These are phyloP conservation scores for Campylomormyrus tamandua DNA, from an alignment of 2,113 vertebrate genomes.

Conservation along the genomic window DNA sequence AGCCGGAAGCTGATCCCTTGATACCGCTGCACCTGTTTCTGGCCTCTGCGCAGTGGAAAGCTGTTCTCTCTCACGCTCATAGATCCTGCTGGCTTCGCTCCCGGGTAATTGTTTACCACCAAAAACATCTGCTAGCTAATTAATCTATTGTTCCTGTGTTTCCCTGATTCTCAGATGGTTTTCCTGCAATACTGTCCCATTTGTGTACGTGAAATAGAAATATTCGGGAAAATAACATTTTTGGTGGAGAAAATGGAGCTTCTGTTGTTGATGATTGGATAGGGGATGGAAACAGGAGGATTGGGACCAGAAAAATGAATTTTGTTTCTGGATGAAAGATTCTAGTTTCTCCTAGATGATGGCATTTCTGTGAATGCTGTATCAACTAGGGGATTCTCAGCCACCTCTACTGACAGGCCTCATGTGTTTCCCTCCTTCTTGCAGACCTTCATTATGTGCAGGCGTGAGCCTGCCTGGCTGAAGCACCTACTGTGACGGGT, in stretches of 20 bases:
- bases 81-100: neutral
- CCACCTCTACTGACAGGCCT: neutral
- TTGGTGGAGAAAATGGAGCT: neutral
- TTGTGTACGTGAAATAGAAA: neutral
- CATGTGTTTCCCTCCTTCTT: constrained; percentile 1
- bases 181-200: neutral
- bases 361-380: neutral
- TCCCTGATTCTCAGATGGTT: neutral
- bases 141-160: constrained; percentile 35
- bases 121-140: constrained; percentile 24
- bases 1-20: neutral
- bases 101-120: constrained; percentile 14
- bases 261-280: neutral
- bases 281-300: neutral
- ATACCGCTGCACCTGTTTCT: constrained; percentile 24
- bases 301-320: neutral
- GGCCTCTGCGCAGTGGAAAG: neutral
- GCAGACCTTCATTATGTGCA: constrained; percentile 68
- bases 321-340: neutral
- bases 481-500: constrained; percentile 63
- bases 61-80: constrained; percentile 22
- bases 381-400: no score
- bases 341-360: neutral
- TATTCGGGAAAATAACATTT: neutral
- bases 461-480: constrained; percentile 62